Evolutionary conservation across 2,797 vertebrate species (phyloP), one percentile per base, ranked within the genome.

Genomic region (Bradypus variegatus): DNA sequence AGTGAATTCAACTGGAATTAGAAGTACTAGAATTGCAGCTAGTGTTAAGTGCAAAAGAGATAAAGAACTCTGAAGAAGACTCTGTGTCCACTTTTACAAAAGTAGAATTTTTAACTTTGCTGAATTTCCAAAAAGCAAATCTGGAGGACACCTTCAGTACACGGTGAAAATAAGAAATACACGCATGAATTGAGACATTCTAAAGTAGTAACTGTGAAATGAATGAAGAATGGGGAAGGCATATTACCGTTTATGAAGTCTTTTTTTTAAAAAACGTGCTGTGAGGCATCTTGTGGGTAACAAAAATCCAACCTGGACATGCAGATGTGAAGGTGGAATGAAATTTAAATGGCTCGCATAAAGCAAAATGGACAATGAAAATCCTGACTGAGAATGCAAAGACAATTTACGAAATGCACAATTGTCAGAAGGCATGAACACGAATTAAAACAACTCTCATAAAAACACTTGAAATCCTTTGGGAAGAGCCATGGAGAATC

Each of bases 231-330:
- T 1, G 19, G 12, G 36, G 79, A 67, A 23, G 64, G 45, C 31
- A 4, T 1, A 4, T 41, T 2, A 25, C 21, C 19, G 7, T n/a
- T 0, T 3, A 8, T 9, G 36, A 23, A 19, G 27, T 25, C 53
- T 77, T 70, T 41, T 7, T 87, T 75, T 60, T 69, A 67, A 69
- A 53, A 36, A 27, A 33, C 33, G n/a, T 1, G 2, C 45, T 2
- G 6, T 21, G 29, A 23, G 0, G 62, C 48, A 67, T 55, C 88
- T 6, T 1, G 14, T 41, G 53, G 55, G 41, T 1, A 12, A 69
- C 50, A 10, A 27, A 10, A 8, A 10, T 2, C 55, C 53, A 19
- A 81, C 16, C 83, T 5, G 53, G 76, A 29, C 2, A 3, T 2
- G 33, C 50, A 62, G 55, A 53, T 0, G 14, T 0, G 53, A n/a